Percentiles rank a stretch among this genome's conserved stretches.
phyloP scores from a whole-genome alignment of 1,140 invertebrate genomes.

The Plectrocnemia conspersa region DNA sequence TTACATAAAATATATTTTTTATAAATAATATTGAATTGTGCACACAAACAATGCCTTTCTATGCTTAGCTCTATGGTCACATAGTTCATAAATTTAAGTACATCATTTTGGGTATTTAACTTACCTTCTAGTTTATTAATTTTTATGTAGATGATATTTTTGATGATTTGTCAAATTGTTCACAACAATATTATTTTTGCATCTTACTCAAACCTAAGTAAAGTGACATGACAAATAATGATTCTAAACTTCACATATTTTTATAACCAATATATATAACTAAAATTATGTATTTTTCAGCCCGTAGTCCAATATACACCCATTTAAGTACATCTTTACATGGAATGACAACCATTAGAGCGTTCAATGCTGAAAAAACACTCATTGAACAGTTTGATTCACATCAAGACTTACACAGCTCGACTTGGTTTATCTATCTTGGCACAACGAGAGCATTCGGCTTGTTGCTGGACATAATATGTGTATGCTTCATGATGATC shows the following conservation, averaged over 20 bases:
- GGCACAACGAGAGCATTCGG: slow-evolving; percentile 65
- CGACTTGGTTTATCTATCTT: slow-evolving; percentile 61
- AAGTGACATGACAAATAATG: neutral
- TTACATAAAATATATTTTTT: too few relatives aligned
- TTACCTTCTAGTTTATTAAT: too few relatives aligned
- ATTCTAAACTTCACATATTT: neutral
- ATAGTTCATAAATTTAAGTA: too few relatives aligned
- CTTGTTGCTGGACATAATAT: slow-evolving; percentile 65
- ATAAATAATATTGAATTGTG: too few relatives aligned
- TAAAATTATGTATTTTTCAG: slow-evolving; percentile 37
- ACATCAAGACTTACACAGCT: slow-evolving; percentile 46
- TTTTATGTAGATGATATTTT: too few relatives aligned
- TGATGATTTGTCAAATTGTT: too few relatives aligned
- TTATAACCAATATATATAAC: neutral
- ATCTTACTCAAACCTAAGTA: too few relatives aligned
- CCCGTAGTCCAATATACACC: slow-evolving; percentile 63
- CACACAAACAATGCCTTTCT: too few relatives aligned
- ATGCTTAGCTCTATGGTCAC: too few relatives aligned
- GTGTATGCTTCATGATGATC: slow-evolving; percentile 56
- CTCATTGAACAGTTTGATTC: slow-evolving; percentile 54
- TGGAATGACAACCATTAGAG: slow-evolving; percentile 64
- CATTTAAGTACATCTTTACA: slow-evolving; percentile 62
- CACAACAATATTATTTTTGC: too few relatives aligned
- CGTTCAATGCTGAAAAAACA: slow-evolving; percentile 53
- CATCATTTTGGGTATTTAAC: too few relatives aligned